Evolutionary conservation across 53 echinoderm and acorn worm genomes (phyloP), one percentile per base, ranked within the genome.

Genomic region (Holothuria scabra): DNA sequence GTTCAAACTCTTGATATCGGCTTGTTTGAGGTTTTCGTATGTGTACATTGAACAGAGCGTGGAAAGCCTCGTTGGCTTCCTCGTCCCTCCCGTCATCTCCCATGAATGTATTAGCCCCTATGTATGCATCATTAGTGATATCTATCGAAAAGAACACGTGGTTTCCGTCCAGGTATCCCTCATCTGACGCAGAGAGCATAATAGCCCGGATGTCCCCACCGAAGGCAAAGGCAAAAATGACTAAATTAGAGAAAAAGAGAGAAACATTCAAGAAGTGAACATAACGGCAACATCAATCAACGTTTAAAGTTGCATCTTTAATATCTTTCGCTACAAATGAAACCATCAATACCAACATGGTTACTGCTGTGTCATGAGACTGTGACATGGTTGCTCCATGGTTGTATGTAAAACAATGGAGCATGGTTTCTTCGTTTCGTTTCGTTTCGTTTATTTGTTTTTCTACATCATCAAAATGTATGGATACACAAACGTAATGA

Each of bases 41-140:
- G 37, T 93, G 86, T 0, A 93, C 86, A 65, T 93, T 89, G 48
- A 93, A 66, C 23, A 89, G 33, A 2, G 88, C 91, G 28, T 74
- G 34, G 63, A 93, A 91, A 2, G 93, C 86, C 34, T 2, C 14
- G 44, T 65, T 33, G 16, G 91, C 93, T 4, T 91, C 91, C 0
- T 66, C 84, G 79, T 93, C 93, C 20, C 87, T 63, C 16, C 93
- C 93, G 81, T 93, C 93, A 25, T 89, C 86, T 30, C 89, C 93
- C 93, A 91, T 91, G 83, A 91, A 93, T 3, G 89, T 89, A 60
- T 89, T 91, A 44, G 30, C 38, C 18, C 93, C 91, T 12, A 70
- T 26, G 23, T 72, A 49, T 28, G 86, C 85, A 32, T 86, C 84
- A 37, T 76, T 66, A 0, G 84, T n/a, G 13, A 93, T 18, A 66